Conservation (phyloP, 2,888 invertebrate genomes). For the Lasioglossum villosulum region DNA sequence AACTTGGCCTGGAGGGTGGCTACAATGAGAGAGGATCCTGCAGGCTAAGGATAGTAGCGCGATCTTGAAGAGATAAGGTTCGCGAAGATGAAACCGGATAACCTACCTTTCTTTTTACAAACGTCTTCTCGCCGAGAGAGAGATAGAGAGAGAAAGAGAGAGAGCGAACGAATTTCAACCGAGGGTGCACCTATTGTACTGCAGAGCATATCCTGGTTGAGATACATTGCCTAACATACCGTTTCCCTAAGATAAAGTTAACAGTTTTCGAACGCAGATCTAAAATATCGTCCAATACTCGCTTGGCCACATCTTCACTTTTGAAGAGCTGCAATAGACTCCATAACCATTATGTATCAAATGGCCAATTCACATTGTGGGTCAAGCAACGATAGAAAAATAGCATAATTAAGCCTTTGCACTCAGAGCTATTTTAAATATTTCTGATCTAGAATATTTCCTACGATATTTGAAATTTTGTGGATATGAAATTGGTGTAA, state of each 20-base stretch:
- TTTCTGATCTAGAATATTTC: no score
- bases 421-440: no score
- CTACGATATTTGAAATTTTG: no score
- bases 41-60: constrained; percentile 68
- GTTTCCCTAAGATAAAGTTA: constrained; percentile 36
- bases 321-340: not conserved
- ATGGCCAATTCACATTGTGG: not conserved
- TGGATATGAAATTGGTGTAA: no score
- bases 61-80: constrained; percentile 75
- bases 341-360: not conserved
- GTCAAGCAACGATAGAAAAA: not conserved
- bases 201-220: constrained; percentile 62
- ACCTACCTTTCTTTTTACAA: constrained; percentile 65
- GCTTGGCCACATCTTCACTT: not conserved
- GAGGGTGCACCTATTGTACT: constrained; percentile 62
- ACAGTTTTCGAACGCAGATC: constrained; percentile 20
- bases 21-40: constrained; percentile 38
- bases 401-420: no score
- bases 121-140: constrained; percentile 60
- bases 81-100: constrained; percentile 77
- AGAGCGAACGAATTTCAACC: constrained; percentile 60
- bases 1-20: constrained; percentile 24
- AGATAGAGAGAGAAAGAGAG: constrained; percentile 38
- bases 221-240: constrained; percentile 53
- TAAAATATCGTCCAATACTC: not conserved